These are phyloP conservation scores for Bombus picipes DNA, from an alignment of 1,140 invertebrate genomes.

Conservation along the genomic window DNA sequence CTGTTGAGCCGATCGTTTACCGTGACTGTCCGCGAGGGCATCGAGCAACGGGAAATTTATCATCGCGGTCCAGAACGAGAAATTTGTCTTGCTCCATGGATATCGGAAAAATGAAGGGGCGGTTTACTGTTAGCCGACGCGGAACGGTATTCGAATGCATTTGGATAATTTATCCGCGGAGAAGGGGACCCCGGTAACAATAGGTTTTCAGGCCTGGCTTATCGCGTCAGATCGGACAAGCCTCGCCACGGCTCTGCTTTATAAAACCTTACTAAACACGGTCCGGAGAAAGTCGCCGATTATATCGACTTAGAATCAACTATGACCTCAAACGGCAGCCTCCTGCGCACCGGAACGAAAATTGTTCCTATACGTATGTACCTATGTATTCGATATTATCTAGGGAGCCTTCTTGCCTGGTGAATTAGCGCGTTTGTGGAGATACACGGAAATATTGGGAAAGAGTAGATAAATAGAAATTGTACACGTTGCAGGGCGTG, in stretches of 20 bases:
- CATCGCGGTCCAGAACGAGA: constrained; percentile 23
- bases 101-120: constrained; percentile 38
- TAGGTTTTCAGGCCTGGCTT: constrained; percentile 63
- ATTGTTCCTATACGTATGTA: background rate
- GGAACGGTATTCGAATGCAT: constrained; percentile 61
- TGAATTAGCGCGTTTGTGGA: background rate
- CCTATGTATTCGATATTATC: constrained; percentile 16
- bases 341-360: constrained; percentile 32
- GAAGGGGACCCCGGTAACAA: constrained; percentile 52
- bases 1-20: background rate
- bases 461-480: background rate
- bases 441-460: background rate
- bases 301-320: constrained; percentile 58
- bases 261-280: constrained; percentile 52
- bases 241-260: constrained; percentile 47
- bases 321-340: constrained; percentile 60
- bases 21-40: background rate
- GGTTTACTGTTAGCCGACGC: constrained; percentile 48
- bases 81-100: constrained; percentile 59
- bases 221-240: constrained; percentile 64
- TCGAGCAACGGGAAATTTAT: constrained; percentile 28
- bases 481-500: background rate
- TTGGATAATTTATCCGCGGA: constrained; percentile 59
- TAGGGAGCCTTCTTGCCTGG: background rate
- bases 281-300: constrained; percentile 63